phyloP scores from a whole-genome alignment of 2,797 vertebrate species.

The Champsocephalus esox region DNA sequence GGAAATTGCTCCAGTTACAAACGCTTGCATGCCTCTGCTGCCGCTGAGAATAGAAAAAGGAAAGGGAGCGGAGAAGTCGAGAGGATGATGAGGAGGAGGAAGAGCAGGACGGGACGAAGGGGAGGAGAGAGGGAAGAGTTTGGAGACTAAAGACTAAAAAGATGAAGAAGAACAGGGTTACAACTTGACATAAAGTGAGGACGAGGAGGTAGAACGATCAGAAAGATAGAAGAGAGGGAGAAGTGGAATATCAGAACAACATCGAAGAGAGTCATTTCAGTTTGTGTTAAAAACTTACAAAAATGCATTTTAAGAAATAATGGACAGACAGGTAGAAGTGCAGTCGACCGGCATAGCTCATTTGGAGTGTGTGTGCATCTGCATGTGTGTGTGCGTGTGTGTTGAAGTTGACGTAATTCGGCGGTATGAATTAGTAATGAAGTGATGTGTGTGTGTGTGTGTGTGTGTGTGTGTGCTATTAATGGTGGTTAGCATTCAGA shows the following conservation, averaged over 20 bases:
- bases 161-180: slow-evolving; percentile 8
- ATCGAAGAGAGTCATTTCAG: not conserved
- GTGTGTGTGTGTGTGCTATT: slow-evolving; percentile 60
- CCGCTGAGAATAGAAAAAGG: slow-evolving; percentile 75
- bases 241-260: not conserved
- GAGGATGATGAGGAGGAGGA: slow-evolving; percentile 9
- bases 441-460: not conserved
- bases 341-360: not conserved
- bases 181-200: not conserved
- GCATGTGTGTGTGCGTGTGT: not conserved
- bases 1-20: slow-evolving; percentile 77
- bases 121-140: slow-evolving; percentile 17
- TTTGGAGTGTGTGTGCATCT: not conserved
- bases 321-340: not conserved
- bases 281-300: not conserved
- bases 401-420: slow-evolving; percentile 50
- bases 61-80: slow-evolving; percentile 29
- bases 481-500: slow-evolving; percentile 43
- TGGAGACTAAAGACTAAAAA: slow-evolving; percentile 11
- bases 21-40: slow-evolving; percentile 11
- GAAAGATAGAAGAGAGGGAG: fast-evolving
- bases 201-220: not conserved
- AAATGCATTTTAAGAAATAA: not conserved
- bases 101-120: slow-evolving; percentile 26
- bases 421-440: slow-evolving; percentile 71